Evolutionary conservation across 2,888 invertebrate species (phyloP).

Genomic region (Augochlorella aurata): DNA sequence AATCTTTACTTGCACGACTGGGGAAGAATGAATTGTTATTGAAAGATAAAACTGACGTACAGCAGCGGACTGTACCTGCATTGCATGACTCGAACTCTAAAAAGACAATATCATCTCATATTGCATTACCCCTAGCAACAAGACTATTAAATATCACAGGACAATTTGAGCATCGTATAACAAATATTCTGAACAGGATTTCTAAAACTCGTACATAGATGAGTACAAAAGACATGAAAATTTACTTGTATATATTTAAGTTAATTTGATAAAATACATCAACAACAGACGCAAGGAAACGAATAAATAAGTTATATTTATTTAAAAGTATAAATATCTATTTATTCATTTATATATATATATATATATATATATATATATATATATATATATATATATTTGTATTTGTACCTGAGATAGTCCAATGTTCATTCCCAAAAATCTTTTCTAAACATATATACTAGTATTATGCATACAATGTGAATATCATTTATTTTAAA

Average conservation of each 20-base stretch:
- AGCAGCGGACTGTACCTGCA: neutral
- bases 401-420: slow-evolving; percentile 34
- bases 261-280: neutral
- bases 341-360: slow-evolving; percentile 10
- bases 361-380: no score
- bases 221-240: neutral
- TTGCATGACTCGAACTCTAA: neutral
- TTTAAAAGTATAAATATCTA: slow-evolving; percentile 33
- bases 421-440: slow-evolving; percentile 10
- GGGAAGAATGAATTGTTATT: neutral
- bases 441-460: neutral
- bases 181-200: slow-evolving; percentile 3
- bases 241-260: neutral
- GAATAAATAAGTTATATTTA: slow-evolving; percentile 18
- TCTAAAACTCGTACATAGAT: neutral
- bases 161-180: slow-evolving; percentile 11
- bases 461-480: slow-evolving; percentile 27
- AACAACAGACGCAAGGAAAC: slow-evolving; percentile 1
- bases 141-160: slow-evolving; percentile 30
- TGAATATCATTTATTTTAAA: slow-evolving; percentile 36
- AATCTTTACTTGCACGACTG: slow-evolving; percentile 8
- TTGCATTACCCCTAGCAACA: slow-evolving; percentile 36
- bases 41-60: slow-evolving; percentile 5
- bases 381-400: no score
- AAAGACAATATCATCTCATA: slow-evolving; percentile 7